Conservation (phyloP, 1,140 invertebrate species). For the Achroia grisella region DNA sequence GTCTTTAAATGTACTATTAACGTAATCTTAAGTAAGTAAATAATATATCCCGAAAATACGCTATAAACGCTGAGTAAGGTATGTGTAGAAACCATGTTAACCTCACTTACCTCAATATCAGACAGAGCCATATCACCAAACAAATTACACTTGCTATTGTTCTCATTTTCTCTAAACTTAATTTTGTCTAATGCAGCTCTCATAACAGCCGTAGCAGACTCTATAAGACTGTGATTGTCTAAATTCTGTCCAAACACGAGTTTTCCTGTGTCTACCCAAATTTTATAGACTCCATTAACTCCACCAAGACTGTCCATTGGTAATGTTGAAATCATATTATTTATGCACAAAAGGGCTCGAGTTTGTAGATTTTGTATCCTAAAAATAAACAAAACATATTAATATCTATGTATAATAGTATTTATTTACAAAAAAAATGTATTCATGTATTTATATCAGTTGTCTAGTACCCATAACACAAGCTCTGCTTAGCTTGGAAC, state of each 20-base stretch:
- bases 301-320: slow-evolving; percentile 77
- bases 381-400: slow-evolving; percentile 18
- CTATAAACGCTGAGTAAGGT: too few relatives aligned
- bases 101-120: slow-evolving; percentile 61
- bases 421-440: too few relatives aligned
- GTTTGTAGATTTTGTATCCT: slow-evolving; percentile 71
- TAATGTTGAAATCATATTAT: slow-evolving; percentile 78
- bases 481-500: too few relatives aligned
- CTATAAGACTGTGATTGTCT: slow-evolving; percentile 73
- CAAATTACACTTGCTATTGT: slow-evolving; percentile 39
- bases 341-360: slow-evolving; percentile 78
- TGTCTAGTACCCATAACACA: too few relatives aligned
- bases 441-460: too few relatives aligned
- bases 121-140: slow-evolving; percentile 58
- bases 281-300: slow-evolving; percentile 66
- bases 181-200: slow-evolving; percentile 75
- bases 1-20: too few relatives aligned
- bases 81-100: neutral
- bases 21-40: too few relatives aligned
- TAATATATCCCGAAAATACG: too few relatives aligned
- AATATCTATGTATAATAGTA: too few relatives aligned
- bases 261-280: slow-evolving; percentile 75
- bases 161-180: slow-evolving; percentile 47
- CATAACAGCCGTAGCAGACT: slow-evolving; percentile 79
- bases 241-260: slow-evolving; percentile 72